A percentile compares a stretch with the other conserved stretches of the same genome.
These are phyloP conservation scores for Protobothrops flavoviridis DNA, from an alignment of 2,113 vertebrate species.

Conservation along the genomic window DNA sequence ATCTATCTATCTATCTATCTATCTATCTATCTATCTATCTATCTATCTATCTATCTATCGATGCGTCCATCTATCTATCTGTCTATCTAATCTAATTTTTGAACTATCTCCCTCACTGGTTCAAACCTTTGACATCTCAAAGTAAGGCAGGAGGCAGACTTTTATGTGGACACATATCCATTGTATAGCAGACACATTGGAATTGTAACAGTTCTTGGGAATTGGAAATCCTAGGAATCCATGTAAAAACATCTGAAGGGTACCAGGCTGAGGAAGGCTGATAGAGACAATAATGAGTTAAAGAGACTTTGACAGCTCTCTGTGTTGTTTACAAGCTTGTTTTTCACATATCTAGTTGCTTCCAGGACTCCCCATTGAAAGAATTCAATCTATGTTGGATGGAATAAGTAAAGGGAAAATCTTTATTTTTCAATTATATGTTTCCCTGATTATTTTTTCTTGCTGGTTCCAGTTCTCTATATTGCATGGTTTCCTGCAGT, in stretches of 20 bases:
- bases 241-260: neutral
- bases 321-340: neutral
- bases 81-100: neutral
- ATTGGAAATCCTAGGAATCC: neutral
- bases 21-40: too few relatives aligned
- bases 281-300: neutral
- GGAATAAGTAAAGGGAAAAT: neutral
- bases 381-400: neutral
- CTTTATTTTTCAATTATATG: neutral
- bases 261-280: neutral
- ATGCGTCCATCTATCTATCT: too few relatives aligned
- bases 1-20: too few relatives aligned
- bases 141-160: neutral
- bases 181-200: neutral
- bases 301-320: neutral
- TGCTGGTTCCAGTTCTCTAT: neutral
- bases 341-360: neutral
- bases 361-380: neutral
- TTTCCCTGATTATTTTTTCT: neutral
- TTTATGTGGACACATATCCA: neutral
- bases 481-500: neutral
- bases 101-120: neutral
- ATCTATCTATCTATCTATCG: too few relatives aligned
- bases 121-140: neutral
- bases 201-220: neutral